Evolutionary conservation across 2,888 invertebrate species (phyloP).

Genomic region (Dysmachus trigonus): DNA sequence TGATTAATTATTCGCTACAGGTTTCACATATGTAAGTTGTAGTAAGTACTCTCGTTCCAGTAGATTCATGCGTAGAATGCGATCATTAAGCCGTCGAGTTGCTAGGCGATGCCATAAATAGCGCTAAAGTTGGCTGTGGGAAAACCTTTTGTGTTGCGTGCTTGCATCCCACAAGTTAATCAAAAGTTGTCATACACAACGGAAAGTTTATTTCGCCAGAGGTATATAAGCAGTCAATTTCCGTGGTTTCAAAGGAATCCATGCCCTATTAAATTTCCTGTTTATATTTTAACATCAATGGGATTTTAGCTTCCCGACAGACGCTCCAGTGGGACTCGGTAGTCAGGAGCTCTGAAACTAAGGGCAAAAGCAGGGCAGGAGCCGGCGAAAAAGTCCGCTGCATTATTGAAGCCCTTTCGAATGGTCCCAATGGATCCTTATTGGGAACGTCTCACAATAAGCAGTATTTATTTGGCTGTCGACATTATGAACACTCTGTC

Average conservation of each 20-base stretch:
- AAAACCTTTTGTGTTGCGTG: neutral
- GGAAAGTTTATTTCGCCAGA: neutral
- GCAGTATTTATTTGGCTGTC: neutral
- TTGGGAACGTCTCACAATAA: neutral
- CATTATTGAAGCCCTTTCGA: neutral
- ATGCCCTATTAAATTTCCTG: neutral
- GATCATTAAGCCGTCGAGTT: neutral
- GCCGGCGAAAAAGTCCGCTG: neutral
- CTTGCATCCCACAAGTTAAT: neutral
- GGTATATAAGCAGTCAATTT: neutral
- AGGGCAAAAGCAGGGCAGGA: neutral
- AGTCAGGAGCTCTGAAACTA: neutral
- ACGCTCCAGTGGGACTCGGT: neutral
- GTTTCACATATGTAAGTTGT: no score
- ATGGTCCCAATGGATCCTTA: neutral
- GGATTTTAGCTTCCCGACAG: neutral
- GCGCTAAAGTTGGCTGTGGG: neutral
- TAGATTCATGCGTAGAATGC: neutral
- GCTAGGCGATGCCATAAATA: neutral
- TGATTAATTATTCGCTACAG: neutral
- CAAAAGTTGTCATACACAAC: neutral
- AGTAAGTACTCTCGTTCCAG: neutral
- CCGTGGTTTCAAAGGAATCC: neutral
- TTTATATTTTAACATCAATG: slow-evolving; percentile 21
- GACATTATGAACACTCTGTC: neutral